phyloP scores from a whole-genome alignment of 2,888 invertebrate species.

The Tridacna crocea region DNA sequence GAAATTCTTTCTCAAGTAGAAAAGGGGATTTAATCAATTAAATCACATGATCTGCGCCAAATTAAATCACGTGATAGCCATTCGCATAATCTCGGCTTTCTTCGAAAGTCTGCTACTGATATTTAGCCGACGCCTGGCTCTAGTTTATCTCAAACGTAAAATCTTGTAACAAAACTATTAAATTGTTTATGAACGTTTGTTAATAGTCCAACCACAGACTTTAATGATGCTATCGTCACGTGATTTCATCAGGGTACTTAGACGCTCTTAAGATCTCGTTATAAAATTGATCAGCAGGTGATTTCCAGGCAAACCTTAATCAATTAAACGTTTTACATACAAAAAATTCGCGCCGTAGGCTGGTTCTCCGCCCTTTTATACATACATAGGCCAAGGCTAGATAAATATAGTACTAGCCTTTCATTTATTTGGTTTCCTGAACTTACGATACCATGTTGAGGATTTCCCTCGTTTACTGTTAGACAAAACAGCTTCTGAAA shows the following conservation, averaged over 20 bases:
- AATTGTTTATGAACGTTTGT: constrained; percentile 17
- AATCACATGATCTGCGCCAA: constrained; percentile 21
- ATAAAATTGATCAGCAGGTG: constrained; percentile 25
- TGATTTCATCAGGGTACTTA: constrained; percentile 29
- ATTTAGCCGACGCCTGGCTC: constrained; percentile 14
- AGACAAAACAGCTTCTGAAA: no score
- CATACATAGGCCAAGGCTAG: no score
- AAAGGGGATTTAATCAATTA: constrained; percentile 18
- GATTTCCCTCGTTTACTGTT: no score
- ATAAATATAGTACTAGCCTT: no score
- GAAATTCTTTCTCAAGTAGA: background rate
- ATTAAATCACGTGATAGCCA: constrained; percentile 16
- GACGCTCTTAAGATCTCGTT: constrained; percentile 27
- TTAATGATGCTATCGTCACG: constrained; percentile 24
- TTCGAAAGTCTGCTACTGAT: background rate
- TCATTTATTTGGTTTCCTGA: no score
- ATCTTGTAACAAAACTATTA: constrained; percentile 22
- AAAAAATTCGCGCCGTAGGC: background rate
- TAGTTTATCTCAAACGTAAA: constrained; percentile 16
- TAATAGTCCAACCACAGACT: constrained; percentile 7
- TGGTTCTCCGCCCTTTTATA: background rate
- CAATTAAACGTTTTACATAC: background rate
- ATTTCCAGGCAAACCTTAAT: constrained; percentile 2
- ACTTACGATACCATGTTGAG: no score
- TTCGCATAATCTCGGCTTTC: constrained; percentile 29